Percentiles rank a stretch among this genome's conserved stretches.
Conservation (phyloP, 2,797 vertebrate genomes). For the Muscicapa comitata region DNA sequence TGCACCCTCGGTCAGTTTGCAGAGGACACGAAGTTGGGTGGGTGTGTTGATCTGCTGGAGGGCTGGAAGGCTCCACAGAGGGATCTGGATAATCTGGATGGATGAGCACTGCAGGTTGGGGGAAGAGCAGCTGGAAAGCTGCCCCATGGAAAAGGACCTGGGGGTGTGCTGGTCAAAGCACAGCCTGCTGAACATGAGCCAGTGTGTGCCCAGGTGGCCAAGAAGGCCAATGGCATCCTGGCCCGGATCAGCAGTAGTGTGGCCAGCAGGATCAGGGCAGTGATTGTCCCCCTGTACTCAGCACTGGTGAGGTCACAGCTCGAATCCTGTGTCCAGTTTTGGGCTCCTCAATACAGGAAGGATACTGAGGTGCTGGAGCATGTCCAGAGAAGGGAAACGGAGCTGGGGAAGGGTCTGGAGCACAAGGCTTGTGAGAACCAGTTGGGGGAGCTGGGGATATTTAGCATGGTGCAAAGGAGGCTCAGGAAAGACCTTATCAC, state of each 20-base stretch:
- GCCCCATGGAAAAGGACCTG: neutral
- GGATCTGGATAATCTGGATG: neutral
- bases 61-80: neutral
- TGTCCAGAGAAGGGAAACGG: rapidly evolving
- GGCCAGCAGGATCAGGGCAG: neutral
- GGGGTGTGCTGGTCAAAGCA: rapidly evolving
- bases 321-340: rapidly evolving
- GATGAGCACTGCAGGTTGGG: neutral
- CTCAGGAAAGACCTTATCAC: neutral
- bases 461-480: neutral
- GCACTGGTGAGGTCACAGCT: rapidly evolving
- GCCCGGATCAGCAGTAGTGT: rapidly evolving
- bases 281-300: rapidly evolving
- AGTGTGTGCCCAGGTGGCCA: neutral
- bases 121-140: neutral
- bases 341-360: neutral
- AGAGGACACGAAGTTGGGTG: neutral
- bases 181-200: neutral
- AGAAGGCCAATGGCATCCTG: neutral
- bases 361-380: rapidly evolving
- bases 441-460: rapidly evolving
- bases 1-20: neutral
- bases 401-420: neutral
- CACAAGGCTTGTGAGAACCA: neutral
- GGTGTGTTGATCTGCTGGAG: neutral